Conservation (phyloP, 2,797 vertebrate species). For the Spheniscus humboldti region DNA sequence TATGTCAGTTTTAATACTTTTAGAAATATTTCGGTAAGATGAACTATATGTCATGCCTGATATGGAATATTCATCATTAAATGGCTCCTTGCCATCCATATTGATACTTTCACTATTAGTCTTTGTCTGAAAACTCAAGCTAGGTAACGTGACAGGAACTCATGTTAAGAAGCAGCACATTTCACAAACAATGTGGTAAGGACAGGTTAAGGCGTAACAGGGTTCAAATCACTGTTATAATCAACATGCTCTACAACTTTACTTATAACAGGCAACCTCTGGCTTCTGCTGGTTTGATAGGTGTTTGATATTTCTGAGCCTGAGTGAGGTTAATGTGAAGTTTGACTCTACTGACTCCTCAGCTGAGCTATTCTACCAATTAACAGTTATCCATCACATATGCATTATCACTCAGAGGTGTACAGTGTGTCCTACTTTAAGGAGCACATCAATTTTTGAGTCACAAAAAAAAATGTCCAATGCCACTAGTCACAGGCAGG, state of each 20-base stretch:
- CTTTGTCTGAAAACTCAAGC: neutral
- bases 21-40: neutral
- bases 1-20: neutral
- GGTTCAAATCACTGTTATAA: slow-evolving; percentile 8
- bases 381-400: slow-evolving; percentile 30
- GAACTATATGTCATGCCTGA: neutral
- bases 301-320: slow-evolving; percentile 25
- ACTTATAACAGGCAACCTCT: neutral
- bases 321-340: slow-evolving; percentile 40
- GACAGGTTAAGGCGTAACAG: neutral
- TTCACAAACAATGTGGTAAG: slow-evolving; percentile 6
- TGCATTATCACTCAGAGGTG: neutral
- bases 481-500: neutral
- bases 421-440: slow-evolving; percentile 24
- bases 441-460: slow-evolving; percentile 11
- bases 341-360: slow-evolving; percentile 23
- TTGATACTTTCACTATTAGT: neutral
- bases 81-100: neutral
- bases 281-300: neutral
- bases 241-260: neutral
- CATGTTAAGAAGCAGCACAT: neutral
- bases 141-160: neutral
- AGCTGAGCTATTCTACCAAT: slow-evolving; percentile 11
- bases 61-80: neutral
- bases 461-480: neutral